Conservation (phyloP, 1,140 invertebrate species). For the Papilio machaon region DNA sequence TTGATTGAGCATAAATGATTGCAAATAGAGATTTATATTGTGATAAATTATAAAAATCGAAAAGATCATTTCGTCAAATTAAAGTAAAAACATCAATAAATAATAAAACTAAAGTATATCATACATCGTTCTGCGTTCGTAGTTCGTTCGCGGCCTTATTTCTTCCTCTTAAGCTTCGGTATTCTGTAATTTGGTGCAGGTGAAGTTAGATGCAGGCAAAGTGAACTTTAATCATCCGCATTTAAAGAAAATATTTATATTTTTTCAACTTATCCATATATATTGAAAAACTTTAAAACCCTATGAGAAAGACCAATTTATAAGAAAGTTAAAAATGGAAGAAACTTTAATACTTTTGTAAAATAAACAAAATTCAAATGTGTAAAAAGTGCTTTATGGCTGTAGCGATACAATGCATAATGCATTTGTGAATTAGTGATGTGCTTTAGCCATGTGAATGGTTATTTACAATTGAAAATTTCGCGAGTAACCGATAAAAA, state of each 20-base stretch:
- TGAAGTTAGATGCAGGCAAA: slow-evolving; percentile 69
- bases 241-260: background rate
- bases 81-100: slow-evolving; percentile 65
- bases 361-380: slow-evolving; percentile 18
- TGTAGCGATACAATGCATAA: slow-evolving; percentile 24
- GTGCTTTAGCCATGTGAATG: slow-evolving; percentile 52
- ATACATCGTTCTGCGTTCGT: slow-evolving; percentile 69
- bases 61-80: slow-evolving; percentile 53
- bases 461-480: slow-evolving; percentile 63
- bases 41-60: slow-evolving; percentile 37
- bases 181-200: slow-evolving; percentile 75
- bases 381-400: slow-evolving; percentile 18
- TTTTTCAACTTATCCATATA: no score
- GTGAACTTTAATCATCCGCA: slow-evolving; percentile 38
- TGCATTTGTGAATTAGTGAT: slow-evolving; percentile 60
- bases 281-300: no score
- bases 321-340: background rate
- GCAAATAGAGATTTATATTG: background rate
- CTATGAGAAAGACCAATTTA: no score
- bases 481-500: background rate
- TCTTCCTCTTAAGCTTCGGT: slow-evolving; percentile 77
- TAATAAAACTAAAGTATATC: slow-evolving; percentile 71
- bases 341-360: background rate
- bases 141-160: slow-evolving; percentile 70
- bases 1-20: slow-evolving; percentile 2